A percentile compares a stretch with the other conserved stretches of the same genome.
Conservation (phyloP, 1,140 invertebrate genomes). For the Stratiolaelaps scimitus region DNA sequence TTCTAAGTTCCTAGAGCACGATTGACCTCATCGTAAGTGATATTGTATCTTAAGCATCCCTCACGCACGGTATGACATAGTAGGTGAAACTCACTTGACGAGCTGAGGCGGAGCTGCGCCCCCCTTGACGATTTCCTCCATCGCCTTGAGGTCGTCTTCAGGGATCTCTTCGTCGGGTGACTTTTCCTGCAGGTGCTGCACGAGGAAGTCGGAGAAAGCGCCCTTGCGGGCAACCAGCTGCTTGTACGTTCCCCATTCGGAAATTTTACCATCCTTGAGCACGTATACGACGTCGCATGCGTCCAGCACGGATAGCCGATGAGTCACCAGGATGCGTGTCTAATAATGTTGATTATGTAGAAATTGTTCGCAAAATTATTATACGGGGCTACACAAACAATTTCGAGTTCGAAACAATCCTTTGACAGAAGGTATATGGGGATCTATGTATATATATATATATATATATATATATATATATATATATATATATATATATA, state of each 20-base stretch:
- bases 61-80: neutral
- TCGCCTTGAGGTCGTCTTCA: conserved; percentile 34
- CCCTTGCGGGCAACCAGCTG: conserved; percentile 41
- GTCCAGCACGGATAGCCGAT: conserved; percentile 41
- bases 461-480: no score
- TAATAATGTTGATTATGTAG: conserved; percentile 26
- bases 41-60: neutral
- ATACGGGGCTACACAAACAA: no score
- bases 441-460: neutral
- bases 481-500: no score
- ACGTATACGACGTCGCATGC: conserved; percentile 45
- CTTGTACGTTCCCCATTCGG: conserved; percentile 43
- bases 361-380: neutral
- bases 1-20: no score
- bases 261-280: conserved; percentile 42
- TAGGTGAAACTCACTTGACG: neutral
- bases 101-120: conserved; percentile 14
- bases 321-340: conserved; percentile 42
- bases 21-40: no score
- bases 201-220: conserved; percentile 41
- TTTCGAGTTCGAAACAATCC: neutral
- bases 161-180: conserved; percentile 31
- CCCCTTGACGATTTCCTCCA: conserved; percentile 33
- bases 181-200: conserved; percentile 37
- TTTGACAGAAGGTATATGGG: neutral